Evolutionary conservation across 2,797 vertebrate species (phyloP).

Genomic region (Pangasius larnaudii): DNA sequence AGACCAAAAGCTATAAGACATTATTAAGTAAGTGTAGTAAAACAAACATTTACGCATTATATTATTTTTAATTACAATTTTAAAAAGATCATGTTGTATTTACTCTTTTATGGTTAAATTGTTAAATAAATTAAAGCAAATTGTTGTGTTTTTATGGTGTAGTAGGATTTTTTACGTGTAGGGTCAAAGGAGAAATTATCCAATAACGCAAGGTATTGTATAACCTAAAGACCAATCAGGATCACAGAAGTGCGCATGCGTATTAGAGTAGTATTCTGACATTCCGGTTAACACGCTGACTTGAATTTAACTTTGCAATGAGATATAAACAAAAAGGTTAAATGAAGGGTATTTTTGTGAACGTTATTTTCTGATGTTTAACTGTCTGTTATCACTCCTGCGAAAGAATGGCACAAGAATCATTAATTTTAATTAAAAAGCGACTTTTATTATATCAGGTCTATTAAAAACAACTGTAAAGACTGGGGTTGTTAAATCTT

Average conservation of each 20-base stretch:
- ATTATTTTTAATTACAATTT: neutral
- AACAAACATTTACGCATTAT: neutral
- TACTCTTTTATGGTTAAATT: neutral
- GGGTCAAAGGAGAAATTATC: neutral
- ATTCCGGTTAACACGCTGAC: neutral
- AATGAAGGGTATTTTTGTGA: neutral
- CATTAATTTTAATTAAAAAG: neutral
- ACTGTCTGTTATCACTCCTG: neutral
- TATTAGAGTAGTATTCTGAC: neutral
- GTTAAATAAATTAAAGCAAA: neutral
- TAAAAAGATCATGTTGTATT: neutral
- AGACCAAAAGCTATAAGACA: neutral
- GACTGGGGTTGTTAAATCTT: neutral
- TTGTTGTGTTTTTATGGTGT: neutral
- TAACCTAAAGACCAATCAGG: neutral
- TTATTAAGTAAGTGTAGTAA: neutral
- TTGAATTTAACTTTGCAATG: neutral
- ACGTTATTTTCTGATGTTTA: neutral
- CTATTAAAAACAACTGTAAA: neutral
- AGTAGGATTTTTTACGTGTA: neutral
- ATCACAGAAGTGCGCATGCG: slow-evolving; percentile 5
- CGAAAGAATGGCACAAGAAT: neutral
- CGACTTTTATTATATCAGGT: neutral
- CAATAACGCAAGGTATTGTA: neutral
- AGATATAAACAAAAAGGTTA: neutral